A percentile compares a stretch with the other conserved stretches of the same genome.
These are phyloP conservation scores for Brenthis ino DNA, from an alignment of 2,888 invertebrate genomes.

Conservation along the genomic window DNA sequence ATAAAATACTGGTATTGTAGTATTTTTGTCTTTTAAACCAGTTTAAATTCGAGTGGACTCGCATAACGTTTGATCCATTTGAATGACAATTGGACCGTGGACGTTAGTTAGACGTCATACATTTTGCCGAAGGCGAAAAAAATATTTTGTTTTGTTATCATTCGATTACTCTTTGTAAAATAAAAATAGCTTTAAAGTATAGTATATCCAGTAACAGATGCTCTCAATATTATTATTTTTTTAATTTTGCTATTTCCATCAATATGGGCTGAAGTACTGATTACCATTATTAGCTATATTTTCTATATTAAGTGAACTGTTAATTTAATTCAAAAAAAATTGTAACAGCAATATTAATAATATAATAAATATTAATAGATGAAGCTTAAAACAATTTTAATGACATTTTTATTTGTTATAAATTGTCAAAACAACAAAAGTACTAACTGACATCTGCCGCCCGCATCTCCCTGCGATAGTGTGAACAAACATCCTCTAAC, in stretches of 20 bases:
- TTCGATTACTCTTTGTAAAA: not conserved
- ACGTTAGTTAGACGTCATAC: constrained; percentile 1
- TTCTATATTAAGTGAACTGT: too few species aligned
- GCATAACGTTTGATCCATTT: constrained; percentile 11
- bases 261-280: too few species aligned
- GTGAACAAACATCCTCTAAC: constrained; percentile 18
- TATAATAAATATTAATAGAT: too few species aligned
- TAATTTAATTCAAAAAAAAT: too few species aligned
- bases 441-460: constrained; percentile 53
- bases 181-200: constrained; percentile 14
- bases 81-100: constrained; percentile 4
- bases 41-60: constrained; percentile 15
- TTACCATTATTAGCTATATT: too few species aligned
- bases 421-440: constrained; percentile 21
- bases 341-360: too few species aligned
- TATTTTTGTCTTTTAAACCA: constrained; percentile 18
- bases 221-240: too few species aligned
- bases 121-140: constrained; percentile 17
- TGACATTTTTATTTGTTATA: constrained; percentile 11
- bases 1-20: constrained; percentile 4
- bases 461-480: constrained; percentile 50
- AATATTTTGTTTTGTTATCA: constrained; percentile 7
- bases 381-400: constrained; percentile 1
- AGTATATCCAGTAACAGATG: not conserved
- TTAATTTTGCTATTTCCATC: too few species aligned